Evolutionary conservation across 2,113 vertebrate species (phyloP).

Genomic region (Alethe diademata): DNA sequence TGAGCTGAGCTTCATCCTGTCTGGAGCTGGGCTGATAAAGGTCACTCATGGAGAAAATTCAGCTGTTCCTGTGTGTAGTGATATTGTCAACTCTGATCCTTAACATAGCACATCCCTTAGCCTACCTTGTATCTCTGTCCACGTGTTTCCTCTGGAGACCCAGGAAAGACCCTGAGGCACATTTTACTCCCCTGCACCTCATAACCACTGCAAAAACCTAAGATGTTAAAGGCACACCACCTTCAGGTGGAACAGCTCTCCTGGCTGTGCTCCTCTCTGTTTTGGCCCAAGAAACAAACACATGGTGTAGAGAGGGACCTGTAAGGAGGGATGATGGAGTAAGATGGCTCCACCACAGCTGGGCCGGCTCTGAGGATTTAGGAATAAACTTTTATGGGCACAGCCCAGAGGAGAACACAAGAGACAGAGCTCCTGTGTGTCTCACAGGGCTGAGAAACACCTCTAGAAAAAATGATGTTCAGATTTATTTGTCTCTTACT

Average conservation of each 20-base stretch:
- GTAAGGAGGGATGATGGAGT: background rate
- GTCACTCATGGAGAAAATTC: background rate
- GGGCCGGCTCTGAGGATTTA: background rate
- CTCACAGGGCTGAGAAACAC: background rate
- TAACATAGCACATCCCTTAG: background rate
- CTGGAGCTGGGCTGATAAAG: background rate
- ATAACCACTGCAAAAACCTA: background rate
- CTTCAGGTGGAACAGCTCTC: background rate
- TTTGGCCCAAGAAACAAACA: background rate
- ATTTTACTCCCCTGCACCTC: background rate
- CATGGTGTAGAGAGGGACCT: fast-evolving
- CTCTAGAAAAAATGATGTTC: background rate
- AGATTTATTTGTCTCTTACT: background rate
- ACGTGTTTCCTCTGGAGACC: background rate
- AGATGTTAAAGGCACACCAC: fast-evolving
- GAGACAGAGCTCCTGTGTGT: background rate
- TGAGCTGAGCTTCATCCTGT: background rate
- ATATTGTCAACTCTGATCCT: background rate
- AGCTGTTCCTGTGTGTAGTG: background rate
- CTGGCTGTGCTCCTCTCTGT: background rate
- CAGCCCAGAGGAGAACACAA: background rate
- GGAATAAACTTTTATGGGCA: background rate
- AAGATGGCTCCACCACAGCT: background rate
- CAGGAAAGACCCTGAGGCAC: background rate
- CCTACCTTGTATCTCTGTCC: background rate